Conservation (phyloP, 2,888 invertebrate genomes). For the Metellina segmentata region DNA sequence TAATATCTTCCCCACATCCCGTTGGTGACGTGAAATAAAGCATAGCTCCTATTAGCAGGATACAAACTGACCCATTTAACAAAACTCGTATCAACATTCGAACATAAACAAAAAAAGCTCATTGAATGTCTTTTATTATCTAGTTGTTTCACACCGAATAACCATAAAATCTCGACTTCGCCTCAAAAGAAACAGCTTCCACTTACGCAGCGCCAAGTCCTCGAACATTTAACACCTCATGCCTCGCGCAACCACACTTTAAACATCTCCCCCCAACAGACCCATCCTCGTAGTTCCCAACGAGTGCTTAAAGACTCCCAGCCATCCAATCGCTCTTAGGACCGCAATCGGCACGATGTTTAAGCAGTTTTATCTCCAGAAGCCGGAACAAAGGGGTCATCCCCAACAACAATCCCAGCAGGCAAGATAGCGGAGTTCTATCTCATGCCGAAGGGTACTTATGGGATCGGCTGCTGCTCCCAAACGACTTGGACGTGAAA, state of each 20-base stretch:
- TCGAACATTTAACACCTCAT: not conserved
- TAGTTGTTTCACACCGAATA: not conserved
- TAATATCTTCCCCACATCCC: too few relatives aligned
- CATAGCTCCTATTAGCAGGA: too few relatives aligned
- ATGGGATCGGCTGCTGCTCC: constrained; percentile 25
- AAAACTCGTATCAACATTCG: not conserved
- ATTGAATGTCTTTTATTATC: not conserved
- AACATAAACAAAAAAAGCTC: not conserved
- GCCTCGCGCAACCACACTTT: not conserved
- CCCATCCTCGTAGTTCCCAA: not conserved
- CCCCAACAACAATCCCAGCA: not conserved
- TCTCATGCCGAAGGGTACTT: constrained; percentile 7
- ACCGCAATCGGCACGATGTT: not conserved
- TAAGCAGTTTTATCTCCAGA: not conserved
- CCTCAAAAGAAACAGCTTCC: not conserved
- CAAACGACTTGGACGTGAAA: constrained; percentile 36
- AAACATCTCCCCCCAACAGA: not conserved
- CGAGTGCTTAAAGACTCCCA: not conserved
- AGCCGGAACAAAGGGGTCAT: not conserved
- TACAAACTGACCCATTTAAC: too few relatives aligned
- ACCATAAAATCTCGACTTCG: not conserved
- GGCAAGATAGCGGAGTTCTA: too few relatives aligned
- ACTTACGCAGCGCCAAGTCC: not conserved
- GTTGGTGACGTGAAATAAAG: too few relatives aligned
- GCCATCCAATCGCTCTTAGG: not conserved